These are phyloP conservation scores for Hylia prasina DNA, from an alignment of 2,113 vertebrate genomes.

Conservation along the genomic window DNA sequence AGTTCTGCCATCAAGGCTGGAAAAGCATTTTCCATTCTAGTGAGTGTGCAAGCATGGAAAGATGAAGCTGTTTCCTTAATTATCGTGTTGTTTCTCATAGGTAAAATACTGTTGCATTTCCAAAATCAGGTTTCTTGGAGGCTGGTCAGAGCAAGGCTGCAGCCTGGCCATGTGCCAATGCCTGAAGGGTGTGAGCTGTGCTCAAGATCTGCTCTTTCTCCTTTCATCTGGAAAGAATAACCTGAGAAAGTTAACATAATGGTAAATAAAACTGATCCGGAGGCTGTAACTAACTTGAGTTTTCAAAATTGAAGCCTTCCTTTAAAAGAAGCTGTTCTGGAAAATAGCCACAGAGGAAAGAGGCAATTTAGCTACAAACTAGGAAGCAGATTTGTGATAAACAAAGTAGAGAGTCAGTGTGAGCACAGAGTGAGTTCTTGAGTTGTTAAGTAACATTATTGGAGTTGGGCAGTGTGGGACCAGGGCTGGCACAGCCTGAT, in stretches of 20 bases:
- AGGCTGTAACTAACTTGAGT: background rate
- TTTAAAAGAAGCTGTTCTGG: background rate
- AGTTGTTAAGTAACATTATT: background rate
- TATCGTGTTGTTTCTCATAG: background rate
- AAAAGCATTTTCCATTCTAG: background rate
- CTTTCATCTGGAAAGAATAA: background rate
- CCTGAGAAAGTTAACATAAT: background rate
- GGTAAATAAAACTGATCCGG: background rate
- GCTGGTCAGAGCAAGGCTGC: background rate
- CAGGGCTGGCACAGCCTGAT: background rate
- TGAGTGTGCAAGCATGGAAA: background rate
- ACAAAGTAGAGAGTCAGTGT: background rate
- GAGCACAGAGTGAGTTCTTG: background rate
- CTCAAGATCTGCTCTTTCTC: background rate
- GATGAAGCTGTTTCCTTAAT: background rate
- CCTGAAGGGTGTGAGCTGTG: background rate
- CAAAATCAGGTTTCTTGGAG: background rate
- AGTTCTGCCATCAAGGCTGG: background rate
- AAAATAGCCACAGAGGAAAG: background rate
- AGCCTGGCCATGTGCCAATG: accelerated
- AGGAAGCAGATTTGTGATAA: background rate
- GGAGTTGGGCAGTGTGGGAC: background rate
- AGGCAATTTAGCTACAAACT: background rate
- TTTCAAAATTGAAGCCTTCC: background rate
- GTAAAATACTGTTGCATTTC: background rate